phyloP scores from a whole-genome alignment of 1,140 invertebrate genomes.

The Neuroterus valhalla region DNA sequence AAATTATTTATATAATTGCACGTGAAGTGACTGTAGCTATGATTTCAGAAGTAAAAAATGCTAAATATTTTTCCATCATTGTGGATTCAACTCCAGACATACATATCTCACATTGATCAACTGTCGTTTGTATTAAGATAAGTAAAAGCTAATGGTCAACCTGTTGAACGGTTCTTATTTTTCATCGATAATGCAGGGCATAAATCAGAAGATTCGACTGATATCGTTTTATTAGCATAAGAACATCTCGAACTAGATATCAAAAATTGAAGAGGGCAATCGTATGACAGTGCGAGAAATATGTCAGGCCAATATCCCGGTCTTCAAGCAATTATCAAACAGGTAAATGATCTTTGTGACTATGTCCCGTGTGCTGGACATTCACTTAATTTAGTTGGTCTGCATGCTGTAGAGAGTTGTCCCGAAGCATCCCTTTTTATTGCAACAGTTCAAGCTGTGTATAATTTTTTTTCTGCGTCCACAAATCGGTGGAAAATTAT shows the following conservation, averaged over 20 bases:
- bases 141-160: neutral
- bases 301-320: conserved; percentile 59
- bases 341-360: conserved; percentile 42
- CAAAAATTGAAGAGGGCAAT: conserved; percentile 62
- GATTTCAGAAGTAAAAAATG: no score
- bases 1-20: conserved; percentile 44
- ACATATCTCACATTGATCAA: conserved; percentile 32
- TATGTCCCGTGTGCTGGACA: conserved; percentile 55
- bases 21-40: conserved; percentile 16
- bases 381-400: conserved; percentile 59
- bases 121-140: conserved; percentile 34
- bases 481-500: no score
- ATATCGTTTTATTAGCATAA: conserved; percentile 36
- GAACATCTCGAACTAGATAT: conserved; percentile 51
- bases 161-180: conserved; percentile 31
- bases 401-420: conserved; percentile 46
- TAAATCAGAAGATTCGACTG: conserved; percentile 31
- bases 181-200: conserved; percentile 34
- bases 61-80: no score
- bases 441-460: conserved; percentile 36
- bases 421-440: conserved; percentile 46
- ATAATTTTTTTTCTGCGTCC: no score
- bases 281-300: conserved; percentile 61
- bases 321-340: conserved; percentile 53
- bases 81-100: conserved; percentile 33